Base-by-base conservation (phyloP, 2,113 vertebrate species). In the Tupaia chinensis region DNA sequence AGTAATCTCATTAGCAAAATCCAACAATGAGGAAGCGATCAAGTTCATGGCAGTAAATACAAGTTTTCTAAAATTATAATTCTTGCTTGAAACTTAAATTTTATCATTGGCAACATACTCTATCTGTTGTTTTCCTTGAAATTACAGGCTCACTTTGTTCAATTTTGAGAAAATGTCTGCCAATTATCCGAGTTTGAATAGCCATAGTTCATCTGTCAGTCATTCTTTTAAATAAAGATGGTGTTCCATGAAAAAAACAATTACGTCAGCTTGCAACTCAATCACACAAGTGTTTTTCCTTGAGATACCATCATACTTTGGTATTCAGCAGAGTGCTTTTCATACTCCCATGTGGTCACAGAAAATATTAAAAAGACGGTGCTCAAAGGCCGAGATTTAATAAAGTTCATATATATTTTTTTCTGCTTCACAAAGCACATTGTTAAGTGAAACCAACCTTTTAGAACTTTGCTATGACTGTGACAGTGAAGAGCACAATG, bases 161-260 rank as follows among this genome's bases (percentile, higher is more conserved):
- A 81, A 88, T 95, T 96, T 97, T 95, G 89, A 91, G 88, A 92
- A 92, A 93, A 96, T 95, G 78, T 96, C 92, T 88, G 88, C 85
- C 74, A 96, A 3, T 97, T 97, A 93, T 74, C 82, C 88, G 90
- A 63, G 85, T 93, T 89, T 96, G 89, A 97, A 96, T 96, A 95
- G 95, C 93, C 87, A 83, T 85, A 95, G 94, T 97, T 96, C 70
- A 91, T 81, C 95, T 96, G 95, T 83, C 97, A 93, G 82, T 96
- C 95, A 97, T 95, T 70, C 86, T 96, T 95, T 96, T 32, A 94
- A 91, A 74, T 84, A 89, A 95, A 95, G 95, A 94, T 96, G 89
- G 85, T 78, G 94, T 79, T 86, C 74, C 85, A n/a, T 92, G 94
- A 86, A 91, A 77, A 84, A 76, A 20, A 54, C 7, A 27, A 87